Conservation (phyloP, 2,888 invertebrate genomes). For the Eudemis profundana region DNA sequence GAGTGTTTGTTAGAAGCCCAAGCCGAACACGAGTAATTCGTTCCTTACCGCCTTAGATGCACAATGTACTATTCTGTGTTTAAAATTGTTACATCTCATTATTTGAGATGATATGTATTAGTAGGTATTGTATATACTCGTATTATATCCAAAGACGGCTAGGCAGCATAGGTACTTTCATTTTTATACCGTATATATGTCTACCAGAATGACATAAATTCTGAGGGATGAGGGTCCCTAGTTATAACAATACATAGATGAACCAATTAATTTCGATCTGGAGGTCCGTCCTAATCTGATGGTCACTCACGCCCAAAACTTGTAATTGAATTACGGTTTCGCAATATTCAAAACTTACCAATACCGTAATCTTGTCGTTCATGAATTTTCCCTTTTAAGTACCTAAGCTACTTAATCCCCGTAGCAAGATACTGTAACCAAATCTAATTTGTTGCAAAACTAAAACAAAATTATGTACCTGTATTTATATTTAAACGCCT, state of each 20-base stretch:
- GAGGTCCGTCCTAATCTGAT: conserved; percentile 76
- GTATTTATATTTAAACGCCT: background rate
- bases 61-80: too few species aligned
- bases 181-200: conserved; percentile 50
- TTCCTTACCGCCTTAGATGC: too few species aligned
- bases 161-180: too few species aligned
- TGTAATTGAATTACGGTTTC: conserved; percentile 73
- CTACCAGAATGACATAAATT: conserved; percentile 70
- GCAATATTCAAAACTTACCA: conserved; percentile 67
- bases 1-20: too few species aligned
- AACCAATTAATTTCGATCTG: conserved; percentile 81
- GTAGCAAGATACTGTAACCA: too few species aligned
- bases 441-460: too few species aligned
- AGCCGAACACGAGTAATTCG: too few species aligned
- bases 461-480: too few species aligned
- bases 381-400: background rate
- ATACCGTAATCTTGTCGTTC: conserved; percentile 44
- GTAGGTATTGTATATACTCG: too few species aligned
- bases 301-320: conserved; percentile 79
- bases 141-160: too few species aligned
- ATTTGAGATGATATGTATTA: too few species aligned
- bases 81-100: too few species aligned
- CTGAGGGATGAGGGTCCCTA: conserved; percentile 73
- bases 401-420: background rate
- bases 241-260: conserved; percentile 77